A percentile compares a stretch with the other conserved stretches of the same genome.
phyloP scores from a whole-genome alignment of 2,113 vertebrate genomes.

The Mionectes macconnelli region DNA sequence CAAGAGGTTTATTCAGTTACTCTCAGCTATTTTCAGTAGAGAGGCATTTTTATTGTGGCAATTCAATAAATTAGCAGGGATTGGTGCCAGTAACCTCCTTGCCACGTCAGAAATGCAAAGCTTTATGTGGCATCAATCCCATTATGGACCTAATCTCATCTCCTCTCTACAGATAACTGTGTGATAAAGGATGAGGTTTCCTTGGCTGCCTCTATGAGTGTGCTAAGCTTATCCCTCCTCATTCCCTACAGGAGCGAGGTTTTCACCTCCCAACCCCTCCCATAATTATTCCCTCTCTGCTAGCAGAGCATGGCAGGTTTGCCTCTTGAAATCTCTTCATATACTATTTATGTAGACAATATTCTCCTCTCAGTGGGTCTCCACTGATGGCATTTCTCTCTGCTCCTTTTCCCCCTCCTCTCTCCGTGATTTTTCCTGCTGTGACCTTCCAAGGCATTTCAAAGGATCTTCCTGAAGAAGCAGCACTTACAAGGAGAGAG shows the following conservation, averaged over 20 bases:
- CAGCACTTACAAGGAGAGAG: neutral
- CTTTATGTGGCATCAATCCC: neutral
- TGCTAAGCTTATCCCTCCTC: neutral
- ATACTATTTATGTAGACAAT: conserved; percentile 15
- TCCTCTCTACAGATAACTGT: neutral
- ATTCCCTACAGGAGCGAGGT: neutral
- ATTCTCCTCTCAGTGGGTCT: neutral
- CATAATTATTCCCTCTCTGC: neutral
- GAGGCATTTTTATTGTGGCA: neutral
- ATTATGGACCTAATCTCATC: neutral
- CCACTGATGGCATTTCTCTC: neutral
- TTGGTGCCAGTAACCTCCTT: neutral
- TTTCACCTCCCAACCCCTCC: neutral
- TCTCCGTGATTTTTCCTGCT: neutral
- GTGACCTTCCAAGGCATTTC: neutral
- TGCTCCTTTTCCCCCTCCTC: neutral
- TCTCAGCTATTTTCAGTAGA: neutral
- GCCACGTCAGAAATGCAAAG: neutral
- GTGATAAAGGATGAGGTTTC: neutral
- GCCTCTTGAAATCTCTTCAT: neutral
- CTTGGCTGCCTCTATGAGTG: neutral
- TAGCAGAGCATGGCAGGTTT: neutral
- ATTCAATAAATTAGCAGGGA: conserved; percentile 13
- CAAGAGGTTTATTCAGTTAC: conserved; percentile 4
- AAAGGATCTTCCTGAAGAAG: neutral